These are phyloP conservation scores for Petaurus breviceps DNA, from an alignment of 2,113 vertebrate genomes.

Conservation along the genomic window DNA sequence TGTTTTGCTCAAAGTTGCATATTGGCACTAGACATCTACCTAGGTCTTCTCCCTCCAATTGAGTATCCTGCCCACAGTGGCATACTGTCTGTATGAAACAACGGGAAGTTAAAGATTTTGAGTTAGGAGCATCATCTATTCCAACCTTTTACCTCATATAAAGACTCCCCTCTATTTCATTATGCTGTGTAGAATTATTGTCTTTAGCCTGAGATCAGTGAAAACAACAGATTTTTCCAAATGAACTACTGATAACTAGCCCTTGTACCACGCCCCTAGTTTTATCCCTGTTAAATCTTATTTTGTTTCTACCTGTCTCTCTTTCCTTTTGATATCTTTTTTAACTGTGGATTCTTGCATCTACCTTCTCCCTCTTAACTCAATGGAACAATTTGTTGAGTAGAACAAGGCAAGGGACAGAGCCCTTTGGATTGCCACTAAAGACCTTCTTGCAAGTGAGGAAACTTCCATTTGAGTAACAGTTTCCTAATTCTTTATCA, in stretches of 20 bases:
- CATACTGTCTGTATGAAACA: background rate
- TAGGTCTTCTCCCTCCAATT: background rate
- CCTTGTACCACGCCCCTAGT: background rate
- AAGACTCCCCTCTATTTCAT: background rate
- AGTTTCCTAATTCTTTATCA: conserved; percentile 9
- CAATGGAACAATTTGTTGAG: background rate
- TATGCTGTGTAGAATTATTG: background rate
- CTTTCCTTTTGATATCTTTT: background rate
- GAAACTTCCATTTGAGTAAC: conserved; percentile 60
- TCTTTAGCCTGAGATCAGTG: background rate
- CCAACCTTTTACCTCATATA: background rate
- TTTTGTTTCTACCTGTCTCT: background rate
- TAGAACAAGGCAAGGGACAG: conserved; percentile 33
- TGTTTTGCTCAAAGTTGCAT: background rate
- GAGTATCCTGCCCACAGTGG: background rate
- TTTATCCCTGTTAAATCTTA: background rate
- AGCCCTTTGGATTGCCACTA: background rate
- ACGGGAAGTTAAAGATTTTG: background rate
- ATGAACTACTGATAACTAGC: background rate
- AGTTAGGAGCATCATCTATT: background rate
- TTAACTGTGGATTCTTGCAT: background rate
- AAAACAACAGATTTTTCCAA: background rate
- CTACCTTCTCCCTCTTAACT: background rate
- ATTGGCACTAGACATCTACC: background rate
- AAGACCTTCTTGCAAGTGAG: background rate